These are phyloP conservation scores for Callimorpha dominula DNA, from an alignment of 2,888 invertebrate species.

Conservation along the genomic window DNA sequence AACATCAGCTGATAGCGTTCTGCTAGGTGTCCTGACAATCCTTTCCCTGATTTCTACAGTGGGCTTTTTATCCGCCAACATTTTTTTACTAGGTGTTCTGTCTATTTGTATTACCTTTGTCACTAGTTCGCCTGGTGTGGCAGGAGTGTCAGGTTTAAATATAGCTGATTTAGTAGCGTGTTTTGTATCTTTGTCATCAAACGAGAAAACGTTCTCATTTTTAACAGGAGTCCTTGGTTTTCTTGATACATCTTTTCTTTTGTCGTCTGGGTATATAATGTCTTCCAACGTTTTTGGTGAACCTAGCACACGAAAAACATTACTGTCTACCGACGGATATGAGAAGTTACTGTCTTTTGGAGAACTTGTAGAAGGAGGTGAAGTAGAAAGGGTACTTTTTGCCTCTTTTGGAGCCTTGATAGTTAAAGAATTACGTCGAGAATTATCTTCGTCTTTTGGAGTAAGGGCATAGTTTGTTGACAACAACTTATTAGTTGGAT, in stretches of 20 bases:
- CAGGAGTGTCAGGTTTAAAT: conserved; percentile 62
- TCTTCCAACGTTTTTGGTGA: conserved; percentile 76
- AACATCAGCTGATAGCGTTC: conserved; percentile 67
- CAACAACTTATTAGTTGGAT: conserved; percentile 81
- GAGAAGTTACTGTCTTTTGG: conserved; percentile 72
- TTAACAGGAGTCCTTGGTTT: conserved; percentile 65
- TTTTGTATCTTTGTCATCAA: conserved; percentile 71
- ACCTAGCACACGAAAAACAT: conserved; percentile 46
- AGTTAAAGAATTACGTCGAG: conserved; percentile 71
- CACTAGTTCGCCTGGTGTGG: conserved; percentile 71
- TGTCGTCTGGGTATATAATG: conserved; percentile 73
- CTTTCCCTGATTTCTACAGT: conserved; percentile 77
- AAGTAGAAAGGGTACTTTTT: conserved; percentile 66
- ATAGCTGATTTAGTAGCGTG: conserved; percentile 50
- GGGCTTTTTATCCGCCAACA: conserved; percentile 74
- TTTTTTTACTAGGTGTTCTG: conserved; percentile 78
- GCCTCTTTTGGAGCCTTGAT: conserved; percentile 64
- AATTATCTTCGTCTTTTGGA: conserved; percentile 76
- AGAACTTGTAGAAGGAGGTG: conserved; percentile 65
- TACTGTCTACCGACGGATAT: conserved; percentile 51
- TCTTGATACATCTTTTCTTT: conserved; percentile 48
- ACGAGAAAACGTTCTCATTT: conserved; percentile 69
- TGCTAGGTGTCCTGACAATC: conserved; percentile 80
- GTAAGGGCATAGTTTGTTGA: conserved; percentile 77
- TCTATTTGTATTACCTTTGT: conserved; percentile 82